These are phyloP conservation scores for Bagarius yarrelli DNA, from an alignment of 2,113 vertebrate species.

Conservation along the genomic window DNA sequence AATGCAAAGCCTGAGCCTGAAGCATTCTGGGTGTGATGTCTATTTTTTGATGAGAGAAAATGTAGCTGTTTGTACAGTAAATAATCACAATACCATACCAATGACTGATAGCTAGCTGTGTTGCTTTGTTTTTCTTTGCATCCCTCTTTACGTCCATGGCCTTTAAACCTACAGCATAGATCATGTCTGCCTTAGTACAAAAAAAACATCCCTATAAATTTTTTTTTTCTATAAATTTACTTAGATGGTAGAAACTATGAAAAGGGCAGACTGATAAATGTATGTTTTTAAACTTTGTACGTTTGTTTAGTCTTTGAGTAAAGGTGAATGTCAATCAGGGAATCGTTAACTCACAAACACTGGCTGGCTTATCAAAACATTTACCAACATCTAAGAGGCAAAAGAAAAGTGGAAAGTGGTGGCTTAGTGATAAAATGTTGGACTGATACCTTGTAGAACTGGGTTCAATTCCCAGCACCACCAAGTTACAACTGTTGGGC, in stretches of 20 bases:
- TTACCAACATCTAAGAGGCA: slow-evolving; percentile 9
- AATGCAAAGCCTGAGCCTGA: background rate
- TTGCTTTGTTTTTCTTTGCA: background rate
- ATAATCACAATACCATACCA: no score
- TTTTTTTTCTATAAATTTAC: slow-evolving; percentile 14
- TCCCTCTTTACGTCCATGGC: background rate
- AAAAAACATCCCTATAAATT: slow-evolving; percentile 9
- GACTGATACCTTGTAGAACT: no score
- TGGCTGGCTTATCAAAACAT: background rate
- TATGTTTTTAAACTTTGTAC: background rate
- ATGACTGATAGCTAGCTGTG: background rate
- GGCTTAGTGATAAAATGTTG: no score
- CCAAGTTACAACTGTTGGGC: no score
- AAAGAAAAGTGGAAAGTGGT: no score
- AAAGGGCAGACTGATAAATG: slow-evolving; percentile 30
- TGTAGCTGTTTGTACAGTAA: no score
- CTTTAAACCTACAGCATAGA: background rate
- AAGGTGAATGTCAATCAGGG: slow-evolving; percentile 28
- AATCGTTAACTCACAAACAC: slow-evolving; percentile 16
- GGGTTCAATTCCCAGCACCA: no score
- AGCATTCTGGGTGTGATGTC: background rate
- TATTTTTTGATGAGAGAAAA: slow-evolving; percentile 2
- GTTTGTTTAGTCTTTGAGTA: slow-evolving; percentile 5
- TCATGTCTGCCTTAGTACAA: slow-evolving; percentile 4
- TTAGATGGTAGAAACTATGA: slow-evolving; percentile 21